Base-by-base conservation (phyloP, 2,797 vertebrate genomes). In the Cuniculus paca region DNA sequence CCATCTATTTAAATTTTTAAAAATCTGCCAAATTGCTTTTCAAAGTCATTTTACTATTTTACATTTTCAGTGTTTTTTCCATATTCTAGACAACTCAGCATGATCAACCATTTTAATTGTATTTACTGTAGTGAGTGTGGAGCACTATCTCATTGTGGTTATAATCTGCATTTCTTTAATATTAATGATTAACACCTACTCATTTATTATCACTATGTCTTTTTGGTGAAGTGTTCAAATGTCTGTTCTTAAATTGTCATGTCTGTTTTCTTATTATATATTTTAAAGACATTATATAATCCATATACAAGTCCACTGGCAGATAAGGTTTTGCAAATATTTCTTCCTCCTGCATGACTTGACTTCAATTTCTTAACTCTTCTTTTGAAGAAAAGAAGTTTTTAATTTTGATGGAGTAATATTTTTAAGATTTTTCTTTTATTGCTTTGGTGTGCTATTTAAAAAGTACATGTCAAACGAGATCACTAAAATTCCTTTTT, bases 311-410 rank as follows among this genome's bases (percentile, higher is more conserved):
- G 13, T 65, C 61, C 65, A 74, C 10, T 39, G 28, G 50, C 56
- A 81, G 61, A 60, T 20, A 81, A 1, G 26, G 11, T n/a, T 88
- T 88, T 26, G 26, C 28, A 74, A 88, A 54, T 74, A 61, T 81
- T 88, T 42, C 31, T n/a, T 81, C 20, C 28, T 20, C 52, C 26
- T 79, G 36, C 48, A 13, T 72, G 34, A 39, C 61, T 70, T 87
- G 91, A 48, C 78, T 68, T 88, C n/a, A 60, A 52, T 60, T 70
- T 87, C 75, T 88, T 72, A 85, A 85, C 36, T 77, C 42, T 58
- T 61, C 45, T 39, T 88, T 34, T 50, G 7, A 93, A 34, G 75
- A 70, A 24, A 31, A 48, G 9, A 79, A 39, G 11, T 86, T 58
- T 52, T n/a, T 13, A 34, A 52, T 77, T 85, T 77, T 92, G 45